Evolutionary conservation across 2,797 vertebrate genomes (phyloP).

Genomic region (Neosilurus hyrtlii): DNA sequence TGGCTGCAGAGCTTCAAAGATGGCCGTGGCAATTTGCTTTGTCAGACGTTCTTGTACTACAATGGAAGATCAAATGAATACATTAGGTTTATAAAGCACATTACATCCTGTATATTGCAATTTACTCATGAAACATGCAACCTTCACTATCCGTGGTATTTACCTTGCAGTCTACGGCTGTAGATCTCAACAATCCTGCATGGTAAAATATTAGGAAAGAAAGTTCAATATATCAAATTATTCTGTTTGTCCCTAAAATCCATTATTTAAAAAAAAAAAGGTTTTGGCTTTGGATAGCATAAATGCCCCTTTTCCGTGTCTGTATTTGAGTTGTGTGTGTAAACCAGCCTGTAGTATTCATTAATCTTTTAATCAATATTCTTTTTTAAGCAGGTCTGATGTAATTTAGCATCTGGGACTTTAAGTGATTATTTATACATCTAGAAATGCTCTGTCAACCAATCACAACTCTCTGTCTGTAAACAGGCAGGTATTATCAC

Average conservation of each 20-base stretch:
- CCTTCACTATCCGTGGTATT: background rate
- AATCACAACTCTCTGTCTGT: background rate
- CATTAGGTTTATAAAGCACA: background rate
- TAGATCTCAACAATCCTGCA: conserved; percentile 84
- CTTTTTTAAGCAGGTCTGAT: background rate
- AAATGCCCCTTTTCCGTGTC: background rate
- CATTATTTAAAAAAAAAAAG: background rate
- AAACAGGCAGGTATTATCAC: background rate
- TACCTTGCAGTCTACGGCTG: conserved; percentile 85
- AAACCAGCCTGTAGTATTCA: conserved; percentile 46
- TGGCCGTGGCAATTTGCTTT: conserved; percentile 78
- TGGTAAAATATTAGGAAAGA: conserved; percentile 39
- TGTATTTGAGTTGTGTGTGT: background rate
- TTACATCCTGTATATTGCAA: background rate
- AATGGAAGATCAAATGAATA: background rate
- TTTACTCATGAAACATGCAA: background rate
- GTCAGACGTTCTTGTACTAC: conserved; percentile 82
- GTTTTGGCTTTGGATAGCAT: background rate
- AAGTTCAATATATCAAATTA: background rate
- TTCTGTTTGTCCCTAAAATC: background rate
- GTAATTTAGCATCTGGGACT: conserved; percentile 12
- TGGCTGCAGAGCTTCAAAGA: conserved; percentile 78
- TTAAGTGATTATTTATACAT: background rate
- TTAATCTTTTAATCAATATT: conserved; percentile 55
- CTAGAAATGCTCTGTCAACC: background rate